A percentile compares a stretch with the other conserved stretches of the same genome.
Conservation (phyloP, 53 echinoderm and acorn worm genomes). For the Henricia sp. region DNA sequence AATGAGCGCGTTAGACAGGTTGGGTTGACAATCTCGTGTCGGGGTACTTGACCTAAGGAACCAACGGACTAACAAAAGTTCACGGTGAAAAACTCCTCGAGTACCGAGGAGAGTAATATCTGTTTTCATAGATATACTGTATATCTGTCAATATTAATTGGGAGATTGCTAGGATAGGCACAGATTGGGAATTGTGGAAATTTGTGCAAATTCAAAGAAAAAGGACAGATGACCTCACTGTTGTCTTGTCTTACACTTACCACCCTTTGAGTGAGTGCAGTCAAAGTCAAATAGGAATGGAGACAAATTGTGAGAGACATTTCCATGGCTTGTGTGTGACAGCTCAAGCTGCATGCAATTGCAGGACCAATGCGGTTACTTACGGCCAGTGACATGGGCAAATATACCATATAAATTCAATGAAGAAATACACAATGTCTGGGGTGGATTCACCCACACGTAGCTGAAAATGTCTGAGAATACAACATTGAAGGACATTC, state of each 20-base stretch:
- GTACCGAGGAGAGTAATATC: no score
- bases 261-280: no score
- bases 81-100: not conserved
- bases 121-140: slow-evolving; percentile 24
- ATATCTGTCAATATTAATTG: slow-evolving; percentile 47
- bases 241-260: slow-evolving; percentile 5
- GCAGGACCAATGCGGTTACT: not conserved
- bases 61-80: slow-evolving; percentile 19
- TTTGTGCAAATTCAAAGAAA: not conserved
- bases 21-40: slow-evolving; percentile 43
- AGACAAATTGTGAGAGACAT: not conserved
- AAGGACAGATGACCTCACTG: slow-evolving; percentile 34
- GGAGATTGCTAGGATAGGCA: not conserved
- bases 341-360: not conserved
- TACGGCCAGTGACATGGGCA: no score
- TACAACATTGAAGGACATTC: no score
- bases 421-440: no score
- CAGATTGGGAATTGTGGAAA: not conserved
- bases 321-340: not conserved
- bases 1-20: slow-evolving; percentile 32
- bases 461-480: no score
- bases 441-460: no score
- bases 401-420: no score
- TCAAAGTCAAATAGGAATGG: not conserved
- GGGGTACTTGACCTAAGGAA: slow-evolving; percentile 58